Percentiles rank a stretch among this genome's conserved stretches.
These are phyloP conservation scores for Orchestes rusci DNA, from an alignment of 2,888 invertebrate species.

Conservation along the genomic window DNA sequence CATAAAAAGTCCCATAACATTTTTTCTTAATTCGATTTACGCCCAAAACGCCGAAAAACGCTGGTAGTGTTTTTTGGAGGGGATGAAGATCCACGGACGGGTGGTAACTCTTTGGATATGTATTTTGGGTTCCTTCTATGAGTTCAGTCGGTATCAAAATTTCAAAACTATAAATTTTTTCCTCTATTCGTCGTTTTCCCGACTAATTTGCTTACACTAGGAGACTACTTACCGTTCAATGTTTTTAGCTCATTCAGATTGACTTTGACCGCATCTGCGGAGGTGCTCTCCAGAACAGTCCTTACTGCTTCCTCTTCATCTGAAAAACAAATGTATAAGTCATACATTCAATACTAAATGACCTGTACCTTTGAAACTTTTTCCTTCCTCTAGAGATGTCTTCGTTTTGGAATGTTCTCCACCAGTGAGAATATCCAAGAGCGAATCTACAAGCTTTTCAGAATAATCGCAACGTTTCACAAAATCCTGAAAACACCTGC, in stretches of 20 bases:
- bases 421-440: constrained; percentile 74
- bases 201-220: too few relatives aligned
- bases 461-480: constrained; percentile 73
- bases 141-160: too few relatives aligned
- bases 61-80: too few relatives aligned
- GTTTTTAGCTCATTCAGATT: constrained; percentile 72
- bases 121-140: too few relatives aligned
- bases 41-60: too few relatives aligned
- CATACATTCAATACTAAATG: neutral
- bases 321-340: constrained; percentile 3
- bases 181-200: too few relatives aligned
- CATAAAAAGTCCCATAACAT: too few relatives aligned
- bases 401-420: constrained; percentile 77
- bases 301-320: constrained; percentile 60
- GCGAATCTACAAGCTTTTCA: constrained; percentile 68
- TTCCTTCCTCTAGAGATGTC: constrained; percentile 60
- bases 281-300: constrained; percentile 47
- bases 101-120: too few relatives aligned
- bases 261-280: constrained; percentile 48
- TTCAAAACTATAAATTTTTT: too few relatives aligned
- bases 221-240: constrained; percentile 43
- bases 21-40: too few relatives aligned
- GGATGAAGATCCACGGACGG: too few relatives aligned
- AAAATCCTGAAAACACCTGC: constrained; percentile 47
- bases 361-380: constrained; percentile 45